These are phyloP conservation scores for Cyprinodon diabolis DNA, from an alignment of 2,797 vertebrate species.

Conservation along the genomic window DNA sequence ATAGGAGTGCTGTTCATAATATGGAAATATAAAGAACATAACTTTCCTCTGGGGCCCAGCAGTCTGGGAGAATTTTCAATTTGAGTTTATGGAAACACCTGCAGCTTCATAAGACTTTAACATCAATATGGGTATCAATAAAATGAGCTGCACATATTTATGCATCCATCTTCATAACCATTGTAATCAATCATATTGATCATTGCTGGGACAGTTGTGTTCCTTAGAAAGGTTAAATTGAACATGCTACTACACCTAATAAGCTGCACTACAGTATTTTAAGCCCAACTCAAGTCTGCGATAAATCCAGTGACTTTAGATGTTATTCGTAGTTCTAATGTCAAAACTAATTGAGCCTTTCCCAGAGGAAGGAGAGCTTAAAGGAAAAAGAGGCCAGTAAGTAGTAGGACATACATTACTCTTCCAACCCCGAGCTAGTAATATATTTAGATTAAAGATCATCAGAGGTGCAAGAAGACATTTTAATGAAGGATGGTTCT, in stretches of 20 bases:
- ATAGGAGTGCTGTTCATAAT: neutral
- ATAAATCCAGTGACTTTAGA: constrained; percentile 1
- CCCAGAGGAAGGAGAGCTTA: constrained; percentile 5
- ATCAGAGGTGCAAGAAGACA: neutral
- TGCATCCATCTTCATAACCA: neutral
- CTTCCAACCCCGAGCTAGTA: neutral
- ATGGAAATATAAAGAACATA: neutral
- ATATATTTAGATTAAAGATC: constrained; percentile 19
- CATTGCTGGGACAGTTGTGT: neutral
- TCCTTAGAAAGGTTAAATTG: neutral
- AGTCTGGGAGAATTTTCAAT: too few species aligned
- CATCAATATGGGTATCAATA: neutral
- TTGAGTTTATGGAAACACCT: neutral
- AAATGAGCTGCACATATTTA: neutral
- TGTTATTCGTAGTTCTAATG: constrained; percentile 5
- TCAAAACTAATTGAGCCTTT: constrained; percentile 15
- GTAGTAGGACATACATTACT: constrained; percentile 12
- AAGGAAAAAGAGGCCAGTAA: constrained; percentile 14
- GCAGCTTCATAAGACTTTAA: neutral
- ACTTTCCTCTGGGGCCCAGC: neutral
- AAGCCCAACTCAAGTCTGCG: neutral
- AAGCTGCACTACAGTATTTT: neutral
- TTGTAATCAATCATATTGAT: neutral
- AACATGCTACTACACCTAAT: neutral
- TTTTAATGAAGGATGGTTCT: neutral